Percentiles rank a stretch among this genome's conserved stretches.
Evolutionary conservation across 1,140 invertebrate species (phyloP).

Genomic region (Lineus longissimus): DNA sequence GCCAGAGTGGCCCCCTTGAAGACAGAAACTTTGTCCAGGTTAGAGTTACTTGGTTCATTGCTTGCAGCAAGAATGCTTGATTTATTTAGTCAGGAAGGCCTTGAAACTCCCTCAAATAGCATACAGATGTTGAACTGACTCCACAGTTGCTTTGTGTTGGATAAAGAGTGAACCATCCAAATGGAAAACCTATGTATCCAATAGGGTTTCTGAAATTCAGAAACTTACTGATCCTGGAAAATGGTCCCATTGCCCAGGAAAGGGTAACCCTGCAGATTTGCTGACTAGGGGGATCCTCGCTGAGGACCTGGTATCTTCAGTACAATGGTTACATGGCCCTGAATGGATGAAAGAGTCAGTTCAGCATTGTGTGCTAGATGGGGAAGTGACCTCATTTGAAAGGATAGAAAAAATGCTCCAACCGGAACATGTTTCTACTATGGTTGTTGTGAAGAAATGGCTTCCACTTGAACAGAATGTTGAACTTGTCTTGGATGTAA

Average conservation of each 20-base stretch:
- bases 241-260: constrained; percentile 16
- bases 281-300: constrained; percentile 9
- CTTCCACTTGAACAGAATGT: too few species aligned
- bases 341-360: background rate
- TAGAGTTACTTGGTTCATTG: constrained; percentile 1
- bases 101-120: background rate
- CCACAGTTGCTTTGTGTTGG: constrained; percentile 7
- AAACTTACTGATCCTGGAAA: background rate
- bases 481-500: too few species aligned
- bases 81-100: too few species aligned
- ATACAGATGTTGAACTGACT: constrained; percentile 9
- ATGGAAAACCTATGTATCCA: constrained; percentile 17
- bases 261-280: too few species aligned
- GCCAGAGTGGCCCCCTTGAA: constrained; percentile 1
- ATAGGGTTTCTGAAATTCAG: constrained; percentile 2
- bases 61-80: background rate
- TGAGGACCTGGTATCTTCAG: background rate
- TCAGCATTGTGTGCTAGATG: too few species aligned
- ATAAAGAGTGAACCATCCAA: constrained; percentile 10
- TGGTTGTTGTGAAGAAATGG: too few species aligned
- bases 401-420: too few species aligned
- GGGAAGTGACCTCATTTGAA: too few species aligned
- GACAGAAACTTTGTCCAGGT: background rate
- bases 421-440: too few species aligned
- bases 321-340: background rate